Evolutionary conservation across 2,797 vertebrate genomes (phyloP).

Genomic region (Falco novaeseelandiae): DNA sequence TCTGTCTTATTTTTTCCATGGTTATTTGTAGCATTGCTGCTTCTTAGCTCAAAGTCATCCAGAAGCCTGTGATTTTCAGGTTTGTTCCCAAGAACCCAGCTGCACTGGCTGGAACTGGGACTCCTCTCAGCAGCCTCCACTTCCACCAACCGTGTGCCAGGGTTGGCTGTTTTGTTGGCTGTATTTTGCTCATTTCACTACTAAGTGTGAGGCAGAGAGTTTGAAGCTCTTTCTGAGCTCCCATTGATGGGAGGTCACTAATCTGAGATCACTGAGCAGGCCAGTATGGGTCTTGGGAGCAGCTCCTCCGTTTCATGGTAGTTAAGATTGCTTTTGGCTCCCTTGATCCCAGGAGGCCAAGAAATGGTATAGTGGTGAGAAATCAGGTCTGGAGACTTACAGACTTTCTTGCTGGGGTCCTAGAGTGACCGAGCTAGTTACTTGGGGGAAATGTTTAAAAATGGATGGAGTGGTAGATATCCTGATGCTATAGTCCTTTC

Average conservation of each 20-base stretch:
- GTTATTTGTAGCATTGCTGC: background rate
- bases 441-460: background rate
- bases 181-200: background rate
- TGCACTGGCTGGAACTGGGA: background rate
- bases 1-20: background rate
- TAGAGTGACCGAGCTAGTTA: background rate
- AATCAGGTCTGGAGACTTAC: background rate
- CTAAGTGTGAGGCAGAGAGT: background rate
- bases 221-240: background rate
- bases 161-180: background rate
- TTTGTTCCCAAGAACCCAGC: background rate
- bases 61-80: background rate
- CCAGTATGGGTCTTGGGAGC: background rate
- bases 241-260: background rate
- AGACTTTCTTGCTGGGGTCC: background rate
- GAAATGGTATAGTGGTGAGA: background rate
- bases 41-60: background rate
- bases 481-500: background rate
- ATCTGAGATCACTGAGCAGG: background rate
- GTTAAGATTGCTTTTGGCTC: background rate
- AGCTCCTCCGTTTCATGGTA: accelerated
- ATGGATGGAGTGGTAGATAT: background rate
- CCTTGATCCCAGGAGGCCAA: background rate
- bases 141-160: background rate
- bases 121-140: background rate